Evolutionary conservation across 2,113 vertebrate genomes (phyloP), one percentile per base, ranked within the genome.

Genomic region (Cottus gobio): DNA sequence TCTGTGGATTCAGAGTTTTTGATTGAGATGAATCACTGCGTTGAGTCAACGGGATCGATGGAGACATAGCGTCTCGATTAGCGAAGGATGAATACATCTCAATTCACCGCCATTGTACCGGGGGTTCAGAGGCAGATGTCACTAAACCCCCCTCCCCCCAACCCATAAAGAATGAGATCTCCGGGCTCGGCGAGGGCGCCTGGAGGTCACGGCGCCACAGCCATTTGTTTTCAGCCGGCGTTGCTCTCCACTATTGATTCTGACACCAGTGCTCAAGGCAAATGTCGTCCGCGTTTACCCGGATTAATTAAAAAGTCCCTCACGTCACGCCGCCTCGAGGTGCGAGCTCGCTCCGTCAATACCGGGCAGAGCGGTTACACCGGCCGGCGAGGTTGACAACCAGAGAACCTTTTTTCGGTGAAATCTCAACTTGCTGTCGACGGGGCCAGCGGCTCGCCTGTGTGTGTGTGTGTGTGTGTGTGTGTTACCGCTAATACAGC

Each of bases 271-370:
- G 75, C 91, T 92, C 85, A 82, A 90, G 91, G 92, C 92, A 92
- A 93, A 92, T 89, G 93, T 90, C 89, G 69, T 31, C 70, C 28
- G 8, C 80, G 65, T 94, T 93, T 93, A 92, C 86, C 64, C 74
- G 31, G 88, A 92, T 91, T 93, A 93, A 95, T 95, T 94, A 93
- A 93, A 90, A 92, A 84, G 79, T 89, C 86, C 85, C 79, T 73
- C 89, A 74, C 75, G 82, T 87, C 85, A 81, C 71, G 26, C 30
- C 37, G 86, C 80, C 88, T 77, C 22, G 54, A 91, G 87, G 79
- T 39, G 80, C 64, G 85, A 64, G 61, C 85, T 85, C 46, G 60
- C 75, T 73, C 76, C 30, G 62, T 87, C 88, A 39, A 82, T 85
- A 75, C 64, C 44, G 57, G 57, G 11, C 34, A 18, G 24, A 66